Base-by-base conservation (phyloP, 2,797 vertebrate species). In the Sandelia bainsii region DNA sequence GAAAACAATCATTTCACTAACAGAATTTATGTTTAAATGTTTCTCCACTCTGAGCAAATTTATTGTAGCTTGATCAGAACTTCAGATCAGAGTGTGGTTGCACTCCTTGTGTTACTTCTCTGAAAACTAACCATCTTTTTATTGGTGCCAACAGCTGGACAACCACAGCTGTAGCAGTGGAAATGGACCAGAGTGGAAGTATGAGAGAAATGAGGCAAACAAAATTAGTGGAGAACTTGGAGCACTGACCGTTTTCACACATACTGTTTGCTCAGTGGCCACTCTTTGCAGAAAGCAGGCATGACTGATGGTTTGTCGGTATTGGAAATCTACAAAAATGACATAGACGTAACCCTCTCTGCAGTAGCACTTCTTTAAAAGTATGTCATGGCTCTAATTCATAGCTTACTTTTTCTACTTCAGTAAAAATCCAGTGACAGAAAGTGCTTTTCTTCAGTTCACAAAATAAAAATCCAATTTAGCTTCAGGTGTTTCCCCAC, bases 171-270 rank as follows among this genome's bases (percentile, higher is more conserved):
- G 72, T 76, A 72, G 72, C 59, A 32, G 53, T 45, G 58, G 66
- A 75, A 27, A 44, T 48, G 60, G 66, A 68, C 51, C 8, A 23
- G 49, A 13, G 42, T 25, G 66, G 71, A 56, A 71, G 45, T 59
- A 71, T 65, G 79, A 75, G 23, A 84, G 62, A 82, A 83, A 84
- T 78, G 72, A 83, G 60, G 74, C 61, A 57, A 85, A 79, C 25
- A 48, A 46, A 51, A 56, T 65, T 70, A 50, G 57, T 12, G n/a
- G 57, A 68, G 48, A 58, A 69, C 76, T 83, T 79, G 76, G 63
- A 83, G 60, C 53, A n/a, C 78, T 72, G 20, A 62, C 54, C 63
- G 20, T 72, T 86, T 88, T 87, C 71, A 72, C 79, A 82, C 80
- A 40, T 75, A n/a, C 27, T 34, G 7, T 39, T 65, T 32, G 49